A percentile compares a stretch with the other conserved stretches of the same genome.
Evolutionary conservation across 1,140 invertebrate genomes (phyloP).

Genomic region (Brachystomella parvula): DNA sequence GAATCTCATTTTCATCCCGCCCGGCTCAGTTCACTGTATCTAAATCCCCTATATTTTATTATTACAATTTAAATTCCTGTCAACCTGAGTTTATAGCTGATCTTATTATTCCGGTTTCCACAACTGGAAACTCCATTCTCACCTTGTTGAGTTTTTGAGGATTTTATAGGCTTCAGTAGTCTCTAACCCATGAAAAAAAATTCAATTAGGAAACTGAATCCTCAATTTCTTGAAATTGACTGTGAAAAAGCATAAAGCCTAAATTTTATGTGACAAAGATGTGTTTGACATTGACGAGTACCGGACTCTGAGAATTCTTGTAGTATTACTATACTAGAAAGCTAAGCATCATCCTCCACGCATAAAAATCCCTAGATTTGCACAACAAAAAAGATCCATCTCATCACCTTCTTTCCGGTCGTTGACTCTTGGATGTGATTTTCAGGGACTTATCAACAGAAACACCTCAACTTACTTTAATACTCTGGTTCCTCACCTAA

Average conservation of each 20-base stretch:
- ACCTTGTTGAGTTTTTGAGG: too few relatives aligned
- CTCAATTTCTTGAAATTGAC: not conserved
- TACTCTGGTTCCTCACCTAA: too few relatives aligned
- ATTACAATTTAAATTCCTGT: not conserved
- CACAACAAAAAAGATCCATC: not conserved
- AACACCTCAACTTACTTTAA: too few relatives aligned
- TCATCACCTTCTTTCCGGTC: conserved; percentile 11
- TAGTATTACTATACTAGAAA: not conserved
- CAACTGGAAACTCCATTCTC: too few relatives aligned
- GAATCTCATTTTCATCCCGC: not conserved
- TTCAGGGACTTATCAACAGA: not conserved
- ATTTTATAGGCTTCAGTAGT: not conserved
- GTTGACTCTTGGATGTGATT: not conserved
- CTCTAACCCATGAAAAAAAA: not conserved
- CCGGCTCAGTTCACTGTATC: not conserved
- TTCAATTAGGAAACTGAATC: not conserved
- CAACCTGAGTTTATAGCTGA: too few relatives aligned
- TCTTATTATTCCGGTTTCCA: too few relatives aligned
- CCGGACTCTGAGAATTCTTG: not conserved
- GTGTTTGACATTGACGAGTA: not conserved
- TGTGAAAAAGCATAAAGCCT: too few relatives aligned
- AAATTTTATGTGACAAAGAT: too few relatives aligned
- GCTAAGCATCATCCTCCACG: not conserved
- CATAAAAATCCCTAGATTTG: not conserved
- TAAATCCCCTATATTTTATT: not conserved